A percentile compares a stretch with the other conserved stretches of the same genome.
Evolutionary conservation across 2,113 vertebrate genomes (phyloP).

Genomic region (Elgaria multicarinata): DNA sequence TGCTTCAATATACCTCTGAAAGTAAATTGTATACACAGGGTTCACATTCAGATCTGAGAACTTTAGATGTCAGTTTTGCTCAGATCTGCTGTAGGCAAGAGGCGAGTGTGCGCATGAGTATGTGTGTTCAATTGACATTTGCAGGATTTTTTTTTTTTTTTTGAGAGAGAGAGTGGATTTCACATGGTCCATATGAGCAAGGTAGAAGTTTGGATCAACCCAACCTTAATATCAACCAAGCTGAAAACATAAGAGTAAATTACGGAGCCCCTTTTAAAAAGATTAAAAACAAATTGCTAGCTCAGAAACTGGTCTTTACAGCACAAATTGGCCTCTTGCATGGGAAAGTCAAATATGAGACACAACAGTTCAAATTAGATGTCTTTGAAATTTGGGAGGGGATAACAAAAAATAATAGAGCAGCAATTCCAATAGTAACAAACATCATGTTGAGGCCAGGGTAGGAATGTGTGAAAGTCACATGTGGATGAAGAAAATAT

Average conservation of each 20-base stretch:
- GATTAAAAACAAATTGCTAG: constrained; percentile 40
- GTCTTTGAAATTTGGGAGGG: constrained; percentile 60
- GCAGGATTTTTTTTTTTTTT: too few relatives aligned
- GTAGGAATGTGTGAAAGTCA: constrained; percentile 47
- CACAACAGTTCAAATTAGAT: constrained; percentile 50
- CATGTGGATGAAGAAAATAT: constrained; percentile 61
- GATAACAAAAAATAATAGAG: constrained; percentile 33
- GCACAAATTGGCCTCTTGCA: not conserved
- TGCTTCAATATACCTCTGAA: not conserved
- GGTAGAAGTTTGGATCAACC: not conserved
- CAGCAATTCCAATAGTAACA: constrained; percentile 55
- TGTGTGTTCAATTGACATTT: not conserved
- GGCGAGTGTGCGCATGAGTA: too few relatives aligned
- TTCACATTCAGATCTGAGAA: not conserved
- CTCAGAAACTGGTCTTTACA: constrained; percentile 41
- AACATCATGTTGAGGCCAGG: constrained; percentile 56
- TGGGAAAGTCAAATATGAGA: constrained; percentile 8
- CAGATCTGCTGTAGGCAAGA: not conserved
- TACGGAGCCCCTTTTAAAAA: not conserved
- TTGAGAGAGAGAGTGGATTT: not conserved
- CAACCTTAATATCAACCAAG: not conserved
- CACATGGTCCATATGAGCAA: not conserved
- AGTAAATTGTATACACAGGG: not conserved
- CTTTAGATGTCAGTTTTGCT: not conserved
- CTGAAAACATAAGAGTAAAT: not conserved